A percentile compares a stretch with the other conserved stretches of the same genome.
phyloP scores from a whole-genome alignment of 2,888 invertebrate species.

The Cheilosia impressa region DNA sequence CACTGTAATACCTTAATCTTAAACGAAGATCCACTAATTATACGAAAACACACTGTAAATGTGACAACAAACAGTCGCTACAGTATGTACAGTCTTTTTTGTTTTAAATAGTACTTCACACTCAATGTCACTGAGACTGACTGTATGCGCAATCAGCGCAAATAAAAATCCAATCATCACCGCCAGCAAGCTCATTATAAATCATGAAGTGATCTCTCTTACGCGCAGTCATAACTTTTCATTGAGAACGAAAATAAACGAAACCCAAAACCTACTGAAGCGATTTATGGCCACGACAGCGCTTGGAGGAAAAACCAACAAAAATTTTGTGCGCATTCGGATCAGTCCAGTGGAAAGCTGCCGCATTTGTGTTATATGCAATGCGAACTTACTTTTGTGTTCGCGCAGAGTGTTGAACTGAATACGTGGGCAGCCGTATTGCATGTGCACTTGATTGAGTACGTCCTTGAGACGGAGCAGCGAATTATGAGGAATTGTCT shows the following conservation, averaged over 20 bases:
- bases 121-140: background rate
- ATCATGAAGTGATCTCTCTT: slow-evolving; percentile 59
- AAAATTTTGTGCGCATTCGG: background rate
- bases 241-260: slow-evolving; percentile 21
- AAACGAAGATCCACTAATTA: too few relatives aligned
- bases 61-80: too few relatives aligned
- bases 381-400: background rate
- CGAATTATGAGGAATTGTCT: slow-evolving; percentile 71
- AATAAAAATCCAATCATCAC: slow-evolving; percentile 50
- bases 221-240: slow-evolving; percentile 63
- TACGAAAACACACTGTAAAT: too few relatives aligned
- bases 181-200: slow-evolving; percentile 50
- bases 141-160: slow-evolving; percentile 5
- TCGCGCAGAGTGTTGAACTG: slow-evolving; percentile 52
- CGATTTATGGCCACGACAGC: slow-evolving; percentile 42
- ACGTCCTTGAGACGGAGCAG: slow-evolving; percentile 68
- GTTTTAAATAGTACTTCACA: background rate
- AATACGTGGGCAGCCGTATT: slow-evolving; percentile 58
- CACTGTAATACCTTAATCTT: too few relatives aligned
- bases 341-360: slow-evolving; percentile 46
- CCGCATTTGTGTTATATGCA: slow-evolving; percentile 35
- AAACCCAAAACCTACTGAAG: slow-evolving; percentile 21
- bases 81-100: too few relatives aligned
- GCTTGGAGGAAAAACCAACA: background rate
- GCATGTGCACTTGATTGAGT: slow-evolving; percentile 70